phyloP scores from a whole-genome alignment of 2,888 invertebrate genomes.

The Omphaloscelis lunosa region DNA sequence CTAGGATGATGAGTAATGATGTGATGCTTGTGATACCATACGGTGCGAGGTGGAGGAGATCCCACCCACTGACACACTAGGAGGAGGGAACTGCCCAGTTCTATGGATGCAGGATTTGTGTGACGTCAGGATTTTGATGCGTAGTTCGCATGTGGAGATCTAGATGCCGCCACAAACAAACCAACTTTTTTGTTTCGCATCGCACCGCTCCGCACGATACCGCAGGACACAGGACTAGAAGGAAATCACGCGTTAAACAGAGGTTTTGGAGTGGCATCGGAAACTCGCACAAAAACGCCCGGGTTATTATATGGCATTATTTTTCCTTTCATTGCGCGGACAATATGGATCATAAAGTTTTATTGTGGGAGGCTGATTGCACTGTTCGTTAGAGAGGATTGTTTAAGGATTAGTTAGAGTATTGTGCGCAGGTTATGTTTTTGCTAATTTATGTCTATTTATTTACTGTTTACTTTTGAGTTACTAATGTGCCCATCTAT shows the following conservation, averaged over 20 bases:
- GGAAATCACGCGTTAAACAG: slow-evolving; percentile 63
- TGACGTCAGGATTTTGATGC: no score
- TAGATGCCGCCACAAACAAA: neutral
- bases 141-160: no score
- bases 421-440: neutral
- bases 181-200: neutral
- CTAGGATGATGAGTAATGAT: no score
- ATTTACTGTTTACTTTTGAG: neutral
- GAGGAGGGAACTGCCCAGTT: no score
- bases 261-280: slow-evolving; percentile 59
- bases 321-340: slow-evolving; percentile 81
- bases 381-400: slow-evolving; percentile 37
- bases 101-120: no score
- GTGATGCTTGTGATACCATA: no score
- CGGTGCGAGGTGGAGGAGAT: no score
- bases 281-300: slow-evolving; percentile 60
- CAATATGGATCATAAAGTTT: slow-evolving; percentile 84
- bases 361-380: slow-evolving; percentile 70
- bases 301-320: slow-evolving; percentile 75
- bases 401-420: slow-evolving; percentile 16
- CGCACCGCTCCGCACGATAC: slow-evolving; percentile 5
- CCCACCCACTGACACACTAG: no score
- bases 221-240: slow-evolving; percentile 11
- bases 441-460: neutral
- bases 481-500: neutral